phyloP scores from a whole-genome alignment of 2,797 vertebrate species.

The Hylomyscus alleni region DNA sequence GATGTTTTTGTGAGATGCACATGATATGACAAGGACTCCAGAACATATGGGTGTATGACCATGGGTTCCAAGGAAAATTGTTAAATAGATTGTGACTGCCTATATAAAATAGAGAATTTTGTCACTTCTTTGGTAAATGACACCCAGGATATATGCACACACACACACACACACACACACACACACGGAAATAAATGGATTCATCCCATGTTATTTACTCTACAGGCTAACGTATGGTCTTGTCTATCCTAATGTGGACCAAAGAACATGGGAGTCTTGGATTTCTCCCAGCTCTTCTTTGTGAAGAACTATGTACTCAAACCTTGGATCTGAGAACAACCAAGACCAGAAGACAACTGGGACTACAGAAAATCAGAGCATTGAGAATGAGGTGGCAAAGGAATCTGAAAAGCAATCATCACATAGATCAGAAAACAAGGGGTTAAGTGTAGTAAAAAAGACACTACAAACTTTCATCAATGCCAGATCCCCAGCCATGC shows the following conservation, averaged over 20 bases:
- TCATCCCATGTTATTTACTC: background rate
- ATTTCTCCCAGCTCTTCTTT: background rate
- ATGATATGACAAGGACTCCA: background rate
- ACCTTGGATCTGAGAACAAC: background rate
- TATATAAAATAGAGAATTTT: background rate
- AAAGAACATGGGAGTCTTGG: background rate
- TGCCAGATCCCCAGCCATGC: accelerated
- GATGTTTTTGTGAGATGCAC: background rate
- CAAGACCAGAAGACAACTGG: background rate
- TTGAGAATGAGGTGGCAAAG: background rate
- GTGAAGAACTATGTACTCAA: background rate
- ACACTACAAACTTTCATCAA: background rate
- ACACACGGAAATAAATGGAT: background rate
- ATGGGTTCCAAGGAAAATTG: background rate
- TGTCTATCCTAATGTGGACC: background rate
- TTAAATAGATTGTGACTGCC: background rate
- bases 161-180: background rate
- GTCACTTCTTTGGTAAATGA: background rate
- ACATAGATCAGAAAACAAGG: background rate
- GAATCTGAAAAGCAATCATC: background rate
- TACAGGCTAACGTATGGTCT: background rate
- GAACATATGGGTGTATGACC: background rate
- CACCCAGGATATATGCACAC: background rate
- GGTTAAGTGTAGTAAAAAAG: background rate
- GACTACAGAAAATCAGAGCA: background rate